Evolutionary conservation across 2,888 invertebrate genomes (phyloP).

Genomic region (Pollenia angustigena): DNA sequence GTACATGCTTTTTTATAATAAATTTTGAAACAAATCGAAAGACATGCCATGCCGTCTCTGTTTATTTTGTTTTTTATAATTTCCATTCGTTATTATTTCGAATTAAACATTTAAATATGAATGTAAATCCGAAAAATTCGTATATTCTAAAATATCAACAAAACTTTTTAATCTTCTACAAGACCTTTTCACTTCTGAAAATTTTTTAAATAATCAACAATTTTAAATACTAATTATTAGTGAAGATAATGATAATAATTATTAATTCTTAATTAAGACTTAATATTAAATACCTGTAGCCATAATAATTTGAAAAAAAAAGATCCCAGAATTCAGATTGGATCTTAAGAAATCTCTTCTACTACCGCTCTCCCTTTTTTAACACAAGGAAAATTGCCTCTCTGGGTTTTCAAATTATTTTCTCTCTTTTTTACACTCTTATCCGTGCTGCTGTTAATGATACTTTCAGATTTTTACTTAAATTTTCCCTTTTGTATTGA

Average conservation of each 20-base stretch:
- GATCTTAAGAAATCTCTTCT: background rate
- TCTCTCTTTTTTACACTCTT: conserved; percentile 46
- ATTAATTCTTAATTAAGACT: conserved; percentile 37
- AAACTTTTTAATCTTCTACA: conserved; percentile 39
- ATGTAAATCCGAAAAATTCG: background rate
- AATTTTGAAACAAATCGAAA: conserved; percentile 23
- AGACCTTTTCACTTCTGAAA: conserved; percentile 19
- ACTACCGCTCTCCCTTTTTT: conserved; percentile 21
- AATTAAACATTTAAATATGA: conserved; percentile 23
- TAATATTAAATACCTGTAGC: conserved; percentile 53
- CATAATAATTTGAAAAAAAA: conserved; percentile 12
- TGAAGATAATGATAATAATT: conserved; percentile 32
- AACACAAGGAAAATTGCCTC: background rate
- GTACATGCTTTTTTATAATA: background rate
- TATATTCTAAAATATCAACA: background rate
- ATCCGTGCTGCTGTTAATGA: conserved; percentile 21
- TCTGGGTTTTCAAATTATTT: background rate
- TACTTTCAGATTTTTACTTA: conserved; percentile 30
- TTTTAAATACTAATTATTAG: conserved; percentile 32
- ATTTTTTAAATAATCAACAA: conserved; percentile 48
- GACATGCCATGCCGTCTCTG: conserved; percentile 44
- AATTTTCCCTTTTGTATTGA: conserved; percentile 43
- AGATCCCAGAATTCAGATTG: background rate
- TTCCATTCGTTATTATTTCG: conserved; percentile 13
- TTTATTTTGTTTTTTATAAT: conserved; percentile 20